phyloP scores from a whole-genome alignment of 1,140 invertebrate genomes.

The Orussus abietinus region DNA sequence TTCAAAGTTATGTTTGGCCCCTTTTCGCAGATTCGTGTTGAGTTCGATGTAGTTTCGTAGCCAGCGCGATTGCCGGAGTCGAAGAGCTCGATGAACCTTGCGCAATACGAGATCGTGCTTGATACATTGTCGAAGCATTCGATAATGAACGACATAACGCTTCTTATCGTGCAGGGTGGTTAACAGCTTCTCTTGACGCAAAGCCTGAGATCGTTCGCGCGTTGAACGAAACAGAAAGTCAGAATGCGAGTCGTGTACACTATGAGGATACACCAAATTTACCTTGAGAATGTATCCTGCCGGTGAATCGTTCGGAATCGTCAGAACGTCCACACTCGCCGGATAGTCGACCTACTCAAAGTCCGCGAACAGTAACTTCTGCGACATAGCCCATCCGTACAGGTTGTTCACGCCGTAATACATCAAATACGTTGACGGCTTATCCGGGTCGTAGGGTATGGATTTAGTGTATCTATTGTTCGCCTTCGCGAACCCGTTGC shows the following conservation, averaged over 20 bases:
- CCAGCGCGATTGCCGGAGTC: neutral
- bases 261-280: conserved; percentile 13
- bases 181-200: conserved; percentile 10
- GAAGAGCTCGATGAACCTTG: neutral
- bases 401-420: conserved; percentile 30
- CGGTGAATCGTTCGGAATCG: too few relatives aligned
- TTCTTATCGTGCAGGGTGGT: conserved; percentile 16
- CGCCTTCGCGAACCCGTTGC: neutral
- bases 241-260: conserved; percentile 5
- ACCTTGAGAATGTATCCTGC: conserved; percentile 7
- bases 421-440: conserved; percentile 15
- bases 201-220: neutral
- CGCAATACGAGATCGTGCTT: neutral
- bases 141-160: neutral
- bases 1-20: neutral
- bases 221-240: conserved; percentile 5
- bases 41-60: neutral
- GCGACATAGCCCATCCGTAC: conserved; percentile 24
- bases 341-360: conserved; percentile 19
- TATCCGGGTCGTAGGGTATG: too few relatives aligned
- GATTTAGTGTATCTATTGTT: conserved; percentile 9
- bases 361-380: conserved; percentile 17
- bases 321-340: too few relatives aligned
- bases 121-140: neutral
- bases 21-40: neutral